phyloP scores from a whole-genome alignment of 1,140 invertebrate species.

The Microvelia longipes region DNA sequence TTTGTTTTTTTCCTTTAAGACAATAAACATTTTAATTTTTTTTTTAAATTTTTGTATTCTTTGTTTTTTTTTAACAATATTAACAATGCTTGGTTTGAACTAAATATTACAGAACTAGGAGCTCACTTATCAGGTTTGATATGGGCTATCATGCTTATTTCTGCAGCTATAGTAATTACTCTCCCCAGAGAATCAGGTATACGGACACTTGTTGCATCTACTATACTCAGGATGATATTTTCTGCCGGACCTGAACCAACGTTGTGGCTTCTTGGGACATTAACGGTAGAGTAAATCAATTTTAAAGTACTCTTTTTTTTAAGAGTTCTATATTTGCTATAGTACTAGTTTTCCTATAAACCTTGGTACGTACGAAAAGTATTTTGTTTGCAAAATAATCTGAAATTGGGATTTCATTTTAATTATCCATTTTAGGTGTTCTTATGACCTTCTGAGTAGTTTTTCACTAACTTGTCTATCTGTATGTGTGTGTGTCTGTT shows the following conservation, averaged over 20 bases:
- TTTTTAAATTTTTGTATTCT: too few species aligned
- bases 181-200: slow-evolving; percentile 62
- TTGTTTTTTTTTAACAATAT: too few species aligned
- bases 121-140: slow-evolving; percentile 67
- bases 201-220: slow-evolving; percentile 59
- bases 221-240: slow-evolving; percentile 74
- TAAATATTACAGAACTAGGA: slow-evolving; percentile 67
- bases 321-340: not conserved
- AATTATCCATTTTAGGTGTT: too few species aligned
- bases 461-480: too few species aligned
- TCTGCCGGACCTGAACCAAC: slow-evolving; percentile 83
- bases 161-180: slow-evolving; percentile 60
- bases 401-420: too few species aligned
- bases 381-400: too few species aligned
- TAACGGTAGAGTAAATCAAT: slow-evolving; percentile 43
- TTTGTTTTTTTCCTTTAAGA: not conserved
- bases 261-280: slow-evolving; percentile 62
- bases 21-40: not conserved
- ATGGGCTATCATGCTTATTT: slow-evolving; percentile 67
- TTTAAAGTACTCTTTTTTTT: not conserved
- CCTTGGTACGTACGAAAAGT: too few species aligned
- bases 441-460: too few species aligned
- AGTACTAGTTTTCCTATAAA: too few species aligned
- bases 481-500: too few species aligned
- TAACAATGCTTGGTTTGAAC: too few species aligned